These are phyloP conservation scores for Holocentrus rufus DNA, from an alignment of 2,797 vertebrate species.

Conservation along the genomic window DNA sequence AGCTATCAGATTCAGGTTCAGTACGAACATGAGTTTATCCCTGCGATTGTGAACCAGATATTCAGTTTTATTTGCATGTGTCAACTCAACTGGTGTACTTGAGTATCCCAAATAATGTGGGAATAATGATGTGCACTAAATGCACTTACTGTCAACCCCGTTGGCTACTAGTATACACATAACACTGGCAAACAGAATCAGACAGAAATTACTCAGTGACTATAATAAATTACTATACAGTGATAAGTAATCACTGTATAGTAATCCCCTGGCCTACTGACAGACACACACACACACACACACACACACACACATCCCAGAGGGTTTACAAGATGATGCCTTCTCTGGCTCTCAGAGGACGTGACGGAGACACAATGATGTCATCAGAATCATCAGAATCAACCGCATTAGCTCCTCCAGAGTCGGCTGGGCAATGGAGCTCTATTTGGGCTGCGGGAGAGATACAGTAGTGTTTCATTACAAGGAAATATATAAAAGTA, in stretches of 20 bases:
- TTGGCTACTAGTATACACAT: not conserved
- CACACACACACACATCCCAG: not conserved
- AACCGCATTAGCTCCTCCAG: conserved; percentile 50
- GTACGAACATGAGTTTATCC: conserved; percentile 9
- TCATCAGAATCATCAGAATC: conserved; percentile 91
- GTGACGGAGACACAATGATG: conserved; percentile 80
- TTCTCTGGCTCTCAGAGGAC: conserved; percentile 76
- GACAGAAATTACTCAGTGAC: not conserved
- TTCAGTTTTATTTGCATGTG: not conserved
- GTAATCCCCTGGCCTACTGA: not conserved
- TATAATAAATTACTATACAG: too few relatives aligned
- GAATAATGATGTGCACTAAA: not conserved
- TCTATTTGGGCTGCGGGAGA: conserved; percentile 61
- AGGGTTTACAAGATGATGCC: conserved; percentile 55
- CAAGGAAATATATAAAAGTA: not conserved
- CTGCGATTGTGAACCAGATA: not conserved
- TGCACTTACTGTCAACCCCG: not conserved
- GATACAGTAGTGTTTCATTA: not conserved
- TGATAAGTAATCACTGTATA: too few relatives aligned
- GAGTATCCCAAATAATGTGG: not conserved
- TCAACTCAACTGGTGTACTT: not conserved
- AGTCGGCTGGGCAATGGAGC: conserved; percentile 4
- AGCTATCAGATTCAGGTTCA: conserved; percentile 22
- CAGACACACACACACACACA: conserved; percentile 9
- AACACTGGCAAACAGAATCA: not conserved